Evolutionary conservation across 2,888 invertebrate species (phyloP).

Genomic region (Kuschelorhynchus macadamiae): DNA sequence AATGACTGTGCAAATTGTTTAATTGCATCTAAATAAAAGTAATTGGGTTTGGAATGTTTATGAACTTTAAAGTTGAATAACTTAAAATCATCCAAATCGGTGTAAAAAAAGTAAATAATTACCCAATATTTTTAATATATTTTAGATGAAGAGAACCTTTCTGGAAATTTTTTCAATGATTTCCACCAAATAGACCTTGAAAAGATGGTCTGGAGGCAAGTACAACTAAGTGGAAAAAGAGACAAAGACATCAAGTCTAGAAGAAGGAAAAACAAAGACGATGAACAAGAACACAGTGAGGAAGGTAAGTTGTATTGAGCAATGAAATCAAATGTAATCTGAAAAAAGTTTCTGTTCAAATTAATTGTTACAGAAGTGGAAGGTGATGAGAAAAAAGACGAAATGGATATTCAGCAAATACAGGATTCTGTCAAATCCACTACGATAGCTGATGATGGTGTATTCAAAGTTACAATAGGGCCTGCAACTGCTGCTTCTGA

Average conservation of each 20-base stretch:
- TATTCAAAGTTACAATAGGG: slow-evolving; percentile 87
- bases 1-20: too few relatives aligned
- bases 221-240: slow-evolving; percentile 71
- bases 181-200: slow-evolving; percentile 83
- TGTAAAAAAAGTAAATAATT: too few relatives aligned
- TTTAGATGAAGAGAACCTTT: slow-evolving; percentile 77
- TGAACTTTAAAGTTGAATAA: too few relatives aligned
- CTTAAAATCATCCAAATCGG: too few relatives aligned
- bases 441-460: slow-evolving; percentile 80
- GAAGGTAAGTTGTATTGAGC: slow-evolving; percentile 59
- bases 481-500: slow-evolving; percentile 61
- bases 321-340: slow-evolving; percentile 3
- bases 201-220: slow-evolving; percentile 80
- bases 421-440: slow-evolving; percentile 60
- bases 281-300: slow-evolving; percentile 54
- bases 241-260: slow-evolving; percentile 63
- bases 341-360: slow-evolving; percentile 8
- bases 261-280: slow-evolving; percentile 68
- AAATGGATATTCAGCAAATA: slow-evolving; percentile 63
- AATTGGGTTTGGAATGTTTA: too few relatives aligned
- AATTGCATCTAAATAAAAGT: too few relatives aligned
- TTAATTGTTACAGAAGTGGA: background rate
- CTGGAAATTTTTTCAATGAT: slow-evolving; percentile 87
- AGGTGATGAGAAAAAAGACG: slow-evolving; percentile 56
- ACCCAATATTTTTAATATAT: too few relatives aligned